These are phyloP conservation scores for Lucinisca nassula DNA, from an alignment of 2,888 invertebrate species.

Conservation along the genomic window DNA sequence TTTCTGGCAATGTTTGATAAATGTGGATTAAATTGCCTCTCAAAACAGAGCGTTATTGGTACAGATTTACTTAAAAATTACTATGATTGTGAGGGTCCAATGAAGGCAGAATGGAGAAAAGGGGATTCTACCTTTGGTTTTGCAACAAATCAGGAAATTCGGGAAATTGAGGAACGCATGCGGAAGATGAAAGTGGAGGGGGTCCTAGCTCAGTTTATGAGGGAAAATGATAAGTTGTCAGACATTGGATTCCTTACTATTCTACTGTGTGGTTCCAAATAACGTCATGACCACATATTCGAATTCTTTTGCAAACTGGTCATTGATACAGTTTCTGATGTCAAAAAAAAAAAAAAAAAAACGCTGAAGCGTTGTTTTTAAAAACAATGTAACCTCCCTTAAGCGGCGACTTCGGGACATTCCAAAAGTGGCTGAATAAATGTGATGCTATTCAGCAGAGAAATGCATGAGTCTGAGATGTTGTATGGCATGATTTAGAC, in stretches of 20 bases:
- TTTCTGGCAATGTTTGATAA: neutral
- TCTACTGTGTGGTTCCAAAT: neutral
- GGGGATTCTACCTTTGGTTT: neutral
- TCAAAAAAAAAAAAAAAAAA: too few relatives aligned
- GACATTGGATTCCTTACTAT: slow-evolving; percentile 8
- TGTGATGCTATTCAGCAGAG: too few relatives aligned
- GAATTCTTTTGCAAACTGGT: too few relatives aligned
- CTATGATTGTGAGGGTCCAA: slow-evolving; percentile 20
- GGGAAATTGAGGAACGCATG: neutral
- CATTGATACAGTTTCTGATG: too few relatives aligned
- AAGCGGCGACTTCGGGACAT: too few relatives aligned
- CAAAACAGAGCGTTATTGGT: slow-evolving; percentile 10
- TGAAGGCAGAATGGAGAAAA: slow-evolving; percentile 24
- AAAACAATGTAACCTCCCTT: too few relatives aligned
- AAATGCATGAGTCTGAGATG: too few relatives aligned
- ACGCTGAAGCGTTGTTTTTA: too few relatives aligned
- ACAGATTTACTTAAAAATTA: neutral
- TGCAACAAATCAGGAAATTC: slow-evolving; percentile 27
- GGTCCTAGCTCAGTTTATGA: slow-evolving; percentile 24
- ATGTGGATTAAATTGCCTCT: neutral
- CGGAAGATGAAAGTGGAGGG: slow-evolving; percentile 24
- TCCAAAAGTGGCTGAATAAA: too few relatives aligned
- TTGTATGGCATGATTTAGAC: too few relatives aligned
- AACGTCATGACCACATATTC: too few relatives aligned
- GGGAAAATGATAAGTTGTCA: neutral